Conservation (phyloP, 2,113 vertebrate genomes). For the Mirounga angustirostris region DNA sequence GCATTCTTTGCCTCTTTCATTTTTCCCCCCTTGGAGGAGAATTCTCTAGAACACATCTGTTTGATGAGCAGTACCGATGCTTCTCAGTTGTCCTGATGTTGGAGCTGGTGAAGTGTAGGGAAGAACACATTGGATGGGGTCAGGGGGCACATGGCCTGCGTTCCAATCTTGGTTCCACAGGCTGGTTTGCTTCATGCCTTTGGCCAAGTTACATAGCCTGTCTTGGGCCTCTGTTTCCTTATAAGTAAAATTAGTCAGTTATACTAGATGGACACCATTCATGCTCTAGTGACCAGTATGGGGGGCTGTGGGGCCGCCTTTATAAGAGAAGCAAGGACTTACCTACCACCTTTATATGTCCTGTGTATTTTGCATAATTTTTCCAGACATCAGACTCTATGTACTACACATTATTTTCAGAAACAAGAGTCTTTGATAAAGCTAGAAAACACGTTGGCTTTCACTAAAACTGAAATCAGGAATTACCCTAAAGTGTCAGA, state of each 20-base stretch:
- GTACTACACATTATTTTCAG: slow-evolving; percentile 69
- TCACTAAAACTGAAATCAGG: slow-evolving; percentile 41
- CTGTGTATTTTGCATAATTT: background rate
- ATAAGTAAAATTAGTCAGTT: background rate
- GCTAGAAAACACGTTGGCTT: slow-evolving; percentile 52
- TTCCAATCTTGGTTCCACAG: background rate
- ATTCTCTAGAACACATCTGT: slow-evolving; percentile 16
- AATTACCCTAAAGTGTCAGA: background rate
- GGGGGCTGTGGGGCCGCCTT: background rate
- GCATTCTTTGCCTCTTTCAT: background rate
- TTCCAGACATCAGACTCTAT: background rate
- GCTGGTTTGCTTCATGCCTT: background rate
- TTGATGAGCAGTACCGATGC: background rate
- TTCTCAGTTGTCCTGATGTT: background rate
- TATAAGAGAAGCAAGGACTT: background rate
- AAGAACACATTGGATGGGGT: background rate
- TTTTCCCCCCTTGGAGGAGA: background rate
- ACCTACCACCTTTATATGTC: background rate
- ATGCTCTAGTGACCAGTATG: background rate
- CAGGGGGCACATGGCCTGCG: background rate
- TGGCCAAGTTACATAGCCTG: background rate
- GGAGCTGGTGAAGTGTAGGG: background rate
- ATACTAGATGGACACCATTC: too few species aligned
- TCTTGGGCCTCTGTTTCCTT: background rate
- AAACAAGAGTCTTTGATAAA: slow-evolving; percentile 49